These are phyloP conservation scores for Penaeus vannamei DNA, from an alignment of 1,140 invertebrate genomes.

Conservation along the genomic window DNA sequence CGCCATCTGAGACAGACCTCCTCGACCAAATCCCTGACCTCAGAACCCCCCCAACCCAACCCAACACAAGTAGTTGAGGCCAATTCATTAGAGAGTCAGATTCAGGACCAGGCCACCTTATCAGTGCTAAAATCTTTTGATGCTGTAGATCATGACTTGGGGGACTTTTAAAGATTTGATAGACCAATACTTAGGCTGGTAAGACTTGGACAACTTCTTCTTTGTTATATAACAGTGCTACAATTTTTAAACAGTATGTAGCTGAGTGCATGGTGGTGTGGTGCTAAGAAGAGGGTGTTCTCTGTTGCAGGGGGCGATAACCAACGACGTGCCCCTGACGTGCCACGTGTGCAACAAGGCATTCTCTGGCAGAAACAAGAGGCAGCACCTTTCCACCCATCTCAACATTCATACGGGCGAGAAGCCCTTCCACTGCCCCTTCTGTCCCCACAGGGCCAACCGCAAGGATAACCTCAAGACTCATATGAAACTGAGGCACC, in stretches of 20 bases:
- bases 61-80: background rate
- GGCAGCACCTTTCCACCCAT: constrained; percentile 66
- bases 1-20: constrained; percentile 25
- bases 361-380: constrained; percentile 65
- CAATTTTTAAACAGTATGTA: background rate
- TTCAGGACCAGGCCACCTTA: background rate
- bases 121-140: background rate
- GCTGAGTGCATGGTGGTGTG: constrained; percentile 27
- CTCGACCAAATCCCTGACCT: background rate
- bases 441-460: constrained; percentile 75
- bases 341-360: constrained; percentile 65
- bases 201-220: too few species aligned
- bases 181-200: too few species aligned
- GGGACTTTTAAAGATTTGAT: too few species aligned
- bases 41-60: background rate
- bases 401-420: constrained; percentile 82
- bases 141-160: constrained; percentile 6
- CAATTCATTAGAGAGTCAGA: background rate
- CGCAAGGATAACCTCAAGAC: constrained; percentile 82
- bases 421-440: constrained; percentile 86
- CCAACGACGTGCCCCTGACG: constrained; percentile 62
- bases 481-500: constrained; percentile 72
- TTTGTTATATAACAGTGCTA: too few species aligned
- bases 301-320: constrained; percentile 64
- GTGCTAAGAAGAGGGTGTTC: constrained; percentile 61